Evolutionary conservation across 64 coral and sea anemone species (phyloP), one percentile per base, ranked within the genome.

Genomic region (Catalaphyllia jardinei): DNA sequence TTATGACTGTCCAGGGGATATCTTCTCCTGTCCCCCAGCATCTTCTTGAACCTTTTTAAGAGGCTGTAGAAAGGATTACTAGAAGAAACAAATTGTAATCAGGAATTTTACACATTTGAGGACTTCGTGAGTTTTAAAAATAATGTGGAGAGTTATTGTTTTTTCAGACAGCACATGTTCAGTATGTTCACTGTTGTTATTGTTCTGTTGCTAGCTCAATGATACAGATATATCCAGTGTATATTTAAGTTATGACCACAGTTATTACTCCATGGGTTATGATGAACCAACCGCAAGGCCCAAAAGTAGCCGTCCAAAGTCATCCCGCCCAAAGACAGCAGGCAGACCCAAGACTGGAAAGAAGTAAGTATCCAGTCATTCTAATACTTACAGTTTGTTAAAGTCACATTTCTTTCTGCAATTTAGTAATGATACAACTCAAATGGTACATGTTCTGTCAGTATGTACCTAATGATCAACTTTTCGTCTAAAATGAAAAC

Each of bases 201-300:
- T 31, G 55, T 62, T n/a, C 29, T 30, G 31, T 92, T 31, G 28
- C 29, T 61, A 91, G 90, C 33, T 89, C 55, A 90, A 87, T 85
- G 97, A 99, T 62, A 78, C 91, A 60, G 97, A 99, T 54, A 91
- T 99, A 89, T 99, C 97, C 30, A 89, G 72, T 89, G 97, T 99
- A 33, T 99, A 99, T 39, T 86, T 99, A 51, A 95, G 82, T 60
- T 99, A 99, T 86, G 78, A 84, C 39, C 91, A 88, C 4, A 79
- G 93, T 27, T 82, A 87, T 15, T 92, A 92, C 85, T 74, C 90
- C 80, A 63, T 87, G 86, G 97, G 78, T 51, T 71, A 88, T 62
- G 89, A 82, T 38, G 89, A 91, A 76, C 89, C 89, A 75, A 46
- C 85, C 6, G 29, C 75, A 50, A 86, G 94, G 20, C 91, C 94